These are phyloP conservation scores for Allolobophora icterica DNA, from an alignment of 2,888 invertebrate species.

Conservation along the genomic window DNA sequence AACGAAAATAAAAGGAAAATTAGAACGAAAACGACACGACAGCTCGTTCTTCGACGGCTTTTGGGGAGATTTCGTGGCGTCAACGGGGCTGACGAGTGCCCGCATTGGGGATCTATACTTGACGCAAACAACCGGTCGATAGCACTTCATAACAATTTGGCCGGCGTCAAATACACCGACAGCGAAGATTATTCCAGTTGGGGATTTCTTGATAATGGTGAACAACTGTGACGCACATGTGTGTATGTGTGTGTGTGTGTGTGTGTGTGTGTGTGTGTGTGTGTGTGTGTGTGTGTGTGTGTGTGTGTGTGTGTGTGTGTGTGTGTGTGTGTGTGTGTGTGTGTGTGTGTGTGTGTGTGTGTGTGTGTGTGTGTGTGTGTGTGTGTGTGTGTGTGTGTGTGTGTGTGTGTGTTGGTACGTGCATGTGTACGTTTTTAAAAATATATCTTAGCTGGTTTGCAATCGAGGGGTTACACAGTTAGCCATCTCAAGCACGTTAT, in stretches of 20 bases:
- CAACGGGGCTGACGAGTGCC: not conserved
- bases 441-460: no score
- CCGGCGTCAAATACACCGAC: not conserved
- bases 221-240: not conserved
- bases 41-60: slow-evolving; percentile 7
- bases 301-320: not conserved
- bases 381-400: no score
- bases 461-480: no score
- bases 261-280: not conserved
- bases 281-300: not conserved
- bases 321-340: not conserved
- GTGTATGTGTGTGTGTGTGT: not conserved
- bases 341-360: no score
- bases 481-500: no score
- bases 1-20: not conserved
- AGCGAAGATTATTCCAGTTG: not conserved
- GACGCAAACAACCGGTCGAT: not conserved
- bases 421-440: no score
- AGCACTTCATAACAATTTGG: not conserved
- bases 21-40: not conserved
- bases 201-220: not conserved
- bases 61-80: not conserved
- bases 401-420: not conserved
- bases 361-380: no score
- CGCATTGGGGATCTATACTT: not conserved